A percentile compares a stretch with the other conserved stretches of the same genome.
Conservation (phyloP, 2,113 vertebrate genomes). For the Pungitius pungitius region DNA sequence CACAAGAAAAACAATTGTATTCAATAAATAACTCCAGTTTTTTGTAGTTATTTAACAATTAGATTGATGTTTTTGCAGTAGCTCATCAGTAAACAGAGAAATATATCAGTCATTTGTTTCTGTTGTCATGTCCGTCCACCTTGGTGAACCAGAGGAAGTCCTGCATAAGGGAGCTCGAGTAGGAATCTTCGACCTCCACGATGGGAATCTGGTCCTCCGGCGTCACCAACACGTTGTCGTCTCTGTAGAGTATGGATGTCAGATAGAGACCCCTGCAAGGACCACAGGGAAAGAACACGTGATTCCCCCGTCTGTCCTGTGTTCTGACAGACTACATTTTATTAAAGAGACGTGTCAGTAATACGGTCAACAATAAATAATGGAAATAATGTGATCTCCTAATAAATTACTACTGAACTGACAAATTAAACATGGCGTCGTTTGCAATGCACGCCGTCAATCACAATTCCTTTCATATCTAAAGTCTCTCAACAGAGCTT, state of each 20-base stretch:
- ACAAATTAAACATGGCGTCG: background rate
- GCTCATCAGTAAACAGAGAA: background rate
- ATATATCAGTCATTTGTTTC: background rate
- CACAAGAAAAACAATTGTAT: background rate
- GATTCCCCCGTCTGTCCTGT: background rate
- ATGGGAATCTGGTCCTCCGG: slow-evolving; percentile 92
- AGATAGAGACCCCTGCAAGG: slow-evolving; percentile 86
- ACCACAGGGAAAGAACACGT: slow-evolving; percentile 1
- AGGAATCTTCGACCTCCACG: slow-evolving; percentile 90
- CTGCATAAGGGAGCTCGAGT: slow-evolving; percentile 89
- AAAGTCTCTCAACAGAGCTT: background rate
- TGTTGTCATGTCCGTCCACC: slow-evolving; percentile 67
- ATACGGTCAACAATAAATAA: slow-evolving; percentile 1
- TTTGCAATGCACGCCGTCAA: background rate
- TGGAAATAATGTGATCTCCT: background rate
- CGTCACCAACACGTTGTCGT: slow-evolving; percentile 88
- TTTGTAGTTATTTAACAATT: background rate
- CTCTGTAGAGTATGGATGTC: slow-evolving; percentile 88
- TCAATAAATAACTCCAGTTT: background rate
- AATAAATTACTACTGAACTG: background rate
- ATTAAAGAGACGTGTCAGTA: background rate
- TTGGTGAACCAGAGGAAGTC: slow-evolving; percentile 95
- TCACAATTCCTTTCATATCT: background rate
- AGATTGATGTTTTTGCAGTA: background rate
- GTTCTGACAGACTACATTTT: background rate